A percentile compares a stretch with the other conserved stretches of the same genome.
These are phyloP conservation scores for Drosophila maculinotata DNA, from an alignment of 2,888 invertebrate species.

Conservation along the genomic window DNA sequence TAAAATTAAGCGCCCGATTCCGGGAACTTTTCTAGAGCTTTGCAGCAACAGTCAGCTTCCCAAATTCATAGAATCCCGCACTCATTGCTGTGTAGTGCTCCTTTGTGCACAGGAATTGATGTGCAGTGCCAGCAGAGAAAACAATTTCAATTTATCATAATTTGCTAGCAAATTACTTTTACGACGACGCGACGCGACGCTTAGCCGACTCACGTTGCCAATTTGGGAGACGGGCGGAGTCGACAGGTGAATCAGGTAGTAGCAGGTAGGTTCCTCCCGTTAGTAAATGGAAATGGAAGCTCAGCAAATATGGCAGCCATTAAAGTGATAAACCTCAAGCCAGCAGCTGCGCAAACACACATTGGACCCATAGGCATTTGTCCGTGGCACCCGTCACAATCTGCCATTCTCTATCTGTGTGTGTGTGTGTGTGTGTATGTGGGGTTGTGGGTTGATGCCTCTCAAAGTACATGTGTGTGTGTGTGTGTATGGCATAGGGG, in stretches of 20 bases:
- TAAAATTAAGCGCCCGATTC: neutral
- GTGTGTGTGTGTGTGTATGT: neutral
- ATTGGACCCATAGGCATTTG: constrained; percentile 47
- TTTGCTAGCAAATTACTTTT: constrained; percentile 76
- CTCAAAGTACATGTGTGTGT: neutral
- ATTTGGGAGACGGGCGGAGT: constrained; percentile 45
- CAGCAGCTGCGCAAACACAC: constrained; percentile 53
- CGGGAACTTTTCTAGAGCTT: neutral
- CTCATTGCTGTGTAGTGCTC: neutral
- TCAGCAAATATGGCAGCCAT: constrained; percentile 75
- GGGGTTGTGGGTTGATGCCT: too few species aligned
- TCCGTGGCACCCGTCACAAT: constrained; percentile 1
- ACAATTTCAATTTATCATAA: constrained; percentile 75
- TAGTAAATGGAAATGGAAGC: constrained; percentile 45
- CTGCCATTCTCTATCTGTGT: too few species aligned
- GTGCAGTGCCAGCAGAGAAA: constrained; percentile 39
- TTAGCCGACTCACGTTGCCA: constrained; percentile 73
- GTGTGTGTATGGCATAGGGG: constrained; percentile 35
- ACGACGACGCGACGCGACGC: constrained; percentile 21
- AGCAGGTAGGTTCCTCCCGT: too few species aligned
- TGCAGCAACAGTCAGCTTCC: neutral
- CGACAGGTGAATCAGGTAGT: constrained; percentile 35
- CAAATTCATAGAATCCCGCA: neutral
- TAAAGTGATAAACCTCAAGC: constrained; percentile 72
- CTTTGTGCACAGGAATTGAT: constrained; percentile 39